Base-by-base conservation (phyloP, 1,140 invertebrate genomes). In the Anagrus nilaparvatae region DNA sequence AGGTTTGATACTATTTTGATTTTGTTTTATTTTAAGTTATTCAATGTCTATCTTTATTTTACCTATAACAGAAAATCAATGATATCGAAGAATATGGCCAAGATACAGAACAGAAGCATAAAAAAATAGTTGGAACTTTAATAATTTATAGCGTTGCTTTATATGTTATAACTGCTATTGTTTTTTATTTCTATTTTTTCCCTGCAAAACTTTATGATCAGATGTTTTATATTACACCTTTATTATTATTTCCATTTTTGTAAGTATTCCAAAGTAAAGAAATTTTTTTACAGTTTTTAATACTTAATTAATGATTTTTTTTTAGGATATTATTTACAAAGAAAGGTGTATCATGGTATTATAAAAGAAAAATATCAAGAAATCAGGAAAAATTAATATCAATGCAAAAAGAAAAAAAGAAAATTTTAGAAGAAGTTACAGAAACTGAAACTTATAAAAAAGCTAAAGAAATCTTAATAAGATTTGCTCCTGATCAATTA, bases 401-500 rank as follows among this genome's bases (percentile, higher is more conserved):
- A 32, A 75, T 95, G 56, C 73, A 79, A 49, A 76, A 79, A 41
- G 78, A 90, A 51, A 95, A 92, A 58, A 86, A 84, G 59, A 80
- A 86, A 62, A 83, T 97, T 52, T 69, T 98, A 30, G 91, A 97
- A 58, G 82, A 93, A 64, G 92, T 98, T 23, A 96, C 91, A 77
- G 92, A 97, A 60, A 97, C 81, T 33, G 94, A 97, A 70, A 97
- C 91, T 2, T 99, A 96, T 63, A 97, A 97, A 71, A 88, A 92
- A 54, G 91, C 90, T 2, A 91, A 86, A 68, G 81, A 89, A 64
- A 88, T 96, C 52, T 69, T 96, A 36, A 81, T 92, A 57, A 90
- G 87, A 61, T 95, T 83, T 74, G 88, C 81, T 39, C 78, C 78
- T 24, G 76, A 80, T 46, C 71, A 78, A 53, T 56, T 80, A 10